Percentiles rank a stretch among this genome's conserved stretches.
phyloP scores from a whole-genome alignment of 2,113 vertebrate genomes.

The Bagarius yarrelli region DNA sequence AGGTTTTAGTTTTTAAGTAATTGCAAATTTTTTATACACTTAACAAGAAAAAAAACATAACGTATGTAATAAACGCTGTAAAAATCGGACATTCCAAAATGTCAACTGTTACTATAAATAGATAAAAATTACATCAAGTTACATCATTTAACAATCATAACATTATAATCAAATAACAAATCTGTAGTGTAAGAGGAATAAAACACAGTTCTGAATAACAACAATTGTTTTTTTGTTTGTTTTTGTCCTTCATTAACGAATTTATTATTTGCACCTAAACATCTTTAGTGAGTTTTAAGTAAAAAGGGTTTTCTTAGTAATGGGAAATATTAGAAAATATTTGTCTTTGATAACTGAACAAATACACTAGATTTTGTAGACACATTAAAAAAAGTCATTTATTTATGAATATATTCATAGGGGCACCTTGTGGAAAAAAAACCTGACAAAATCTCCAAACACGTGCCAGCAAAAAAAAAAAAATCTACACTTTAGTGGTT shows the following conservation, averaged over 20 bases:
- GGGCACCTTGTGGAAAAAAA: background rate
- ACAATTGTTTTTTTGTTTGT: too few species aligned
- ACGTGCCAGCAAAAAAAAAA: constrained; percentile 22
- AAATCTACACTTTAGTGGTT: constrained; percentile 31
- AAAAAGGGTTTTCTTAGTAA: background rate
- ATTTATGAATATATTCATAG: background rate
- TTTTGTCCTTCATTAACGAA: too few species aligned
- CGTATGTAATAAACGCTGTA: too few species aligned
- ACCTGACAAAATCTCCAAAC: constrained; percentile 11
- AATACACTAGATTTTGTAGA: background rate
- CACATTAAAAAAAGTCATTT: background rate
- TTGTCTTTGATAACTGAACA: background rate
- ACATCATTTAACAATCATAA: background rate
- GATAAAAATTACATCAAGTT: background rate
- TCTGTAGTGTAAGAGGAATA: background rate
- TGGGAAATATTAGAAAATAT: background rate
- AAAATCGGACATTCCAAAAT: background rate
- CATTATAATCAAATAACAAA: background rate
- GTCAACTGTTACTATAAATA: background rate
- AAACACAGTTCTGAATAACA: background rate
- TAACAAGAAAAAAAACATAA: too few species aligned
- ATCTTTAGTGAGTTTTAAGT: background rate
- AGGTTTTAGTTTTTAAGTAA: too few species aligned
- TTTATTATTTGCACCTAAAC: background rate
- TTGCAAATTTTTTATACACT: too few species aligned